A percentile compares a stretch with the other conserved stretches of the same genome.
These are phyloP conservation scores for Meloidogyne floridensis DNA, from an alignment of 1,140 invertebrate genomes.

Conservation along the genomic window DNA sequence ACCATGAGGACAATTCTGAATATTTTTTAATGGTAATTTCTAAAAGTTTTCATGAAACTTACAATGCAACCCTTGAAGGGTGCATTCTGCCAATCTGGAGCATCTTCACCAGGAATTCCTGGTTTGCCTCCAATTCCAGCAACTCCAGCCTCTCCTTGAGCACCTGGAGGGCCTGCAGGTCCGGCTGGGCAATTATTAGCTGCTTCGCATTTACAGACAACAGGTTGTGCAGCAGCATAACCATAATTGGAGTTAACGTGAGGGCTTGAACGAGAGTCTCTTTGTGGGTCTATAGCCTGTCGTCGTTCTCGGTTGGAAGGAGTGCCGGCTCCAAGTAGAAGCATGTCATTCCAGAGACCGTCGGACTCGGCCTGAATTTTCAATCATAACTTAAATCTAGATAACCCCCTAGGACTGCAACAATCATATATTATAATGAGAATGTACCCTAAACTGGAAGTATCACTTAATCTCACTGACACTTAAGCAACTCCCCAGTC, in stretches of 20 bases:
- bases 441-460: too few relatives aligned
- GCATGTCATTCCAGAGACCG: conserved; percentile 46
- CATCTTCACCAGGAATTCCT: conserved; percentile 16
- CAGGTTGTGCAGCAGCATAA: not conserved
- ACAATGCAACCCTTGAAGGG: conserved; percentile 32
- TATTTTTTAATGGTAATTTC: not conserved
- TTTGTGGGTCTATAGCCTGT: conserved; percentile 31
- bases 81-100: conserved; percentile 28
- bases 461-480: too few relatives aligned
- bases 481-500: too few relatives aligned
- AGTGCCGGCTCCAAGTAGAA: conserved; percentile 44
- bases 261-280: not conserved
- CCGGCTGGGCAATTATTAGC: conserved; percentile 23
- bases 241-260: conserved; percentile 6
- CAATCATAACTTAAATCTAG: not conserved
- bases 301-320: conserved; percentile 44
- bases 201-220: not conserved
- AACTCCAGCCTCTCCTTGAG: not conserved
- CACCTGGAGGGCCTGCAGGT: conserved; percentile 21
- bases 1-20: conserved; percentile 26
- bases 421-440: too few relatives aligned
- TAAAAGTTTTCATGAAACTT: not conserved
- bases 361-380: conserved; percentile 46
- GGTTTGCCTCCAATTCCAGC: conserved; percentile 11
- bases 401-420: too few relatives aligned